Evolutionary conservation across 2,888 invertebrate genomes (phyloP).

Genomic region (Aphelenchoides bicaudatus): DNA sequence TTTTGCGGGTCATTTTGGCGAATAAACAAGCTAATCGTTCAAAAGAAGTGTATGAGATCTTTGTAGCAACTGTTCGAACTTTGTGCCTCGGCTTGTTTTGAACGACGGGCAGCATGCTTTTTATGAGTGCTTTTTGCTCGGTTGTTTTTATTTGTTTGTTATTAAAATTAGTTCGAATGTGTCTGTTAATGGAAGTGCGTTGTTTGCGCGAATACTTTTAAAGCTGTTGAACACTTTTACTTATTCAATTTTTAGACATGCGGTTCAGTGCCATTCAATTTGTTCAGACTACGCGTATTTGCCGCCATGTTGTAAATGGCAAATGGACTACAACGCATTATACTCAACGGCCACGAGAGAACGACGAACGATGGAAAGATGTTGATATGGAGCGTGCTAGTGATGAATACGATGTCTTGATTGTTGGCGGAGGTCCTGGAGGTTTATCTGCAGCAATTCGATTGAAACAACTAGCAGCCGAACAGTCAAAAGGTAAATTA

Average conservation of each 20-base stretch:
- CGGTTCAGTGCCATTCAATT: conserved; percentile 20
- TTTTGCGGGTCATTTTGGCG: too few relatives aligned
- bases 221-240: not conserved
- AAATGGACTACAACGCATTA: conserved; percentile 60
- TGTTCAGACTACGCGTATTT: conserved; percentile 10
- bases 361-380: conserved; percentile 59
- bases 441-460: conserved; percentile 91
- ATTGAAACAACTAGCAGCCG: conserved; percentile 75
- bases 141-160: not conserved
- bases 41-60: too few relatives aligned
- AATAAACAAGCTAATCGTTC: too few relatives aligned
- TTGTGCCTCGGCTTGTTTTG: conserved; percentile 1
- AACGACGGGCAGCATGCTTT: conserved; percentile 1
- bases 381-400: conserved; percentile 50
- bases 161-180: not conserved
- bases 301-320: conserved; percentile 50
- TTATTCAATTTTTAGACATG: conserved; percentile 14
- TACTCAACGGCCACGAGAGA: conserved; percentile 42
- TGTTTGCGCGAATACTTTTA: conserved; percentile 1
- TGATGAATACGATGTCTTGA: conserved; percentile 88
- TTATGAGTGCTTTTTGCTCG: conserved; percentile 5
- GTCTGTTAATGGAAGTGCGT: not conserved
- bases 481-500: conserved; percentile 52
- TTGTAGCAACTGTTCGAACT: too few relatives aligned
- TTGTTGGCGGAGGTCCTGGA: conserved; percentile 95